phyloP scores from a whole-genome alignment of 1,140 invertebrate genomes.

The Amyelois transitella region DNA sequence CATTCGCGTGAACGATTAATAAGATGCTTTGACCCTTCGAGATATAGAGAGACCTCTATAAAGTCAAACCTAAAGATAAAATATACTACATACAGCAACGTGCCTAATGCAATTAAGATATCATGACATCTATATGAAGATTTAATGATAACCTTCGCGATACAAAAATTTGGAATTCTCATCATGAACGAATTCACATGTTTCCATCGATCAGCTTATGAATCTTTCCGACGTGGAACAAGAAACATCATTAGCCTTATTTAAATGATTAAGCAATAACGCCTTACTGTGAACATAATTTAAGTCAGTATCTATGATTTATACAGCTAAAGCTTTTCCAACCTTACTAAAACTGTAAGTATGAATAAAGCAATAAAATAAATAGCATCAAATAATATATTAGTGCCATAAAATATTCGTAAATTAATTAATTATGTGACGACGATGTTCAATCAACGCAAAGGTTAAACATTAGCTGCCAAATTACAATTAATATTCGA shows the following conservation, averaged over 20 bases:
- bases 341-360: conserved; percentile 40
- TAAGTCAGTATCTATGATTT: conserved; percentile 40
- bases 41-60: conserved; percentile 15
- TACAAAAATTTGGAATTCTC: conserved; percentile 1
- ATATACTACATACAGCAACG: conserved; percentile 30
- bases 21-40: conserved; percentile 42
- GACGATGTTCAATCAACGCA: conserved; percentile 52
- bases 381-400: conserved; percentile 44
- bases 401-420: conserved; percentile 47
- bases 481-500: conserved; percentile 48
- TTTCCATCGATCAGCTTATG: conserved; percentile 4
- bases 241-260: conserved; percentile 53
- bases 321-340: conserved; percentile 31
- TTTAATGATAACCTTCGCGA: conserved; percentile 11
- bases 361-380: conserved; percentile 37
- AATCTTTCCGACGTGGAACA: conserved; percentile 13
- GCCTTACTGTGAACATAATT: conserved; percentile 29
- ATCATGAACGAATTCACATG: conserved; percentile 13
- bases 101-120: conserved; percentile 36
- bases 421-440: conserved; percentile 61
- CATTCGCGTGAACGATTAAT: conserved; percentile 46
- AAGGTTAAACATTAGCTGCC: conserved; percentile 53
- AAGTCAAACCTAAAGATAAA: conserved; percentile 30
- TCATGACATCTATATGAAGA: conserved; percentile 24
- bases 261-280: conserved; percentile 53